Conservation (phyloP, 2,113 vertebrate species). For the Glareola pratincola region DNA sequence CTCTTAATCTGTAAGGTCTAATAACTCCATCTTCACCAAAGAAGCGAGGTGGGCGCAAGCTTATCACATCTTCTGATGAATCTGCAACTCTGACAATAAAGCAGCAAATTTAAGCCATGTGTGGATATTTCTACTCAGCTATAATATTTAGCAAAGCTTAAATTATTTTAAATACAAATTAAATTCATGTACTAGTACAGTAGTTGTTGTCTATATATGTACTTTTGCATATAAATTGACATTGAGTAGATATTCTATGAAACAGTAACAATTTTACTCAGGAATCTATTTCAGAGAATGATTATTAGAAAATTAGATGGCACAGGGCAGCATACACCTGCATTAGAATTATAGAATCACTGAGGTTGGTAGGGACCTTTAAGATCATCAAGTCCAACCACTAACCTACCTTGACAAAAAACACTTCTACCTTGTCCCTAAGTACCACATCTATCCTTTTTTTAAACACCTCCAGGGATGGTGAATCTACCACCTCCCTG, state of each 20-base stretch:
- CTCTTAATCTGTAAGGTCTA: slow-evolving; percentile 90
- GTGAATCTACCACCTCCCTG: no score
- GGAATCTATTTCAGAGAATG: neutral
- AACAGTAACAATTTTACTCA: neutral
- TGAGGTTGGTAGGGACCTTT: no score
- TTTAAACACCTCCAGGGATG: no score
- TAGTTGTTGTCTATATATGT: neutral
- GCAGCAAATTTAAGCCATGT: neutral
- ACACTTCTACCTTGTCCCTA: no score
- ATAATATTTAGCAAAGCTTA: neutral
- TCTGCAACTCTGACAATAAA: slow-evolving; percentile 84
- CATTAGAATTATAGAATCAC: no score
- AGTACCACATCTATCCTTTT: no score
- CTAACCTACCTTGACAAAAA: no score
- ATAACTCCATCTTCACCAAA: slow-evolving; percentile 95
- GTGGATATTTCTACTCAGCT: neutral
- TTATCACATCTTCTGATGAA: slow-evolving; percentile 85
- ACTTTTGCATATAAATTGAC: neutral
- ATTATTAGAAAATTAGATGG: neutral
- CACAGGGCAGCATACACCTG: neutral
- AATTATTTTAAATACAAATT: neutral
- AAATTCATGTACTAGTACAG: neutral
- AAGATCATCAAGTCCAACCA: no score
- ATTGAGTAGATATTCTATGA: neutral
- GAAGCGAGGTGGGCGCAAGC: slow-evolving; percentile 91